Base-by-base conservation (phyloP, 2,797 vertebrate genomes). In the Paedocypris micromegethes region DNA sequence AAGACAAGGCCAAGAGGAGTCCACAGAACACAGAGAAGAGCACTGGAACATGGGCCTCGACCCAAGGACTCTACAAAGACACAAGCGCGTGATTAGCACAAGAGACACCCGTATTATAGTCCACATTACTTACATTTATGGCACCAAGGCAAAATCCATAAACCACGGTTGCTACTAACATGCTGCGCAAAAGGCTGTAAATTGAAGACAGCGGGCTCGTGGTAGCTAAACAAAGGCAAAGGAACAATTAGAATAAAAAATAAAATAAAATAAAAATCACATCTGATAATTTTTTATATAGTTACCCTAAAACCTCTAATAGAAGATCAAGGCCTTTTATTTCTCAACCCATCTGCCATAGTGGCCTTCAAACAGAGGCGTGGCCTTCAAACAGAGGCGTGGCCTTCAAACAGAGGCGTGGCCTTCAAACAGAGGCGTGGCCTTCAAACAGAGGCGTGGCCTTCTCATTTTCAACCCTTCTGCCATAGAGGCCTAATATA, bases 21-120 rank as follows among this genome's bases (percentile, higher is more conserved):
- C 93, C 93, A 65, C 92, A 93, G 82, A 94, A 95, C 70, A 93
- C 91, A 0, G 93, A 94, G 82, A 95, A 95, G 72, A 95, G 88
- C 58, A 95, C 92, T 7, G 93, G 93, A 59, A 95, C 93, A 53
- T 95, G 93, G 75, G 92, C 92, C 40, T 93, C 92, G 1, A 89
- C 91, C 93, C 93, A 95, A 0, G 92, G 92, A 9, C 88, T 86
- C 93, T 95, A 72, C 42, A 54, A 45, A 72, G 4, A 72, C 51
- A 44, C 6, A 74, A 3, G 43, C 2, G 54, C 5, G 73, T 43
- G 48, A 64, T 5, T 2, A 67, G 67, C 70, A 71, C 37, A 38
- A 43, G 3, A 4, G 45, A 4, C 37, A 59, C 5, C 1, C 2
- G n/a, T 6, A 9, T 23, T 23, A 1, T 1, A 23, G 23, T 23